A percentile compares a stretch with the other conserved stretches of the same genome.
These are phyloP conservation scores for Coregonus clupeaformis DNA, from an alignment of 2,113 vertebrate species.

Conservation along the genomic window DNA sequence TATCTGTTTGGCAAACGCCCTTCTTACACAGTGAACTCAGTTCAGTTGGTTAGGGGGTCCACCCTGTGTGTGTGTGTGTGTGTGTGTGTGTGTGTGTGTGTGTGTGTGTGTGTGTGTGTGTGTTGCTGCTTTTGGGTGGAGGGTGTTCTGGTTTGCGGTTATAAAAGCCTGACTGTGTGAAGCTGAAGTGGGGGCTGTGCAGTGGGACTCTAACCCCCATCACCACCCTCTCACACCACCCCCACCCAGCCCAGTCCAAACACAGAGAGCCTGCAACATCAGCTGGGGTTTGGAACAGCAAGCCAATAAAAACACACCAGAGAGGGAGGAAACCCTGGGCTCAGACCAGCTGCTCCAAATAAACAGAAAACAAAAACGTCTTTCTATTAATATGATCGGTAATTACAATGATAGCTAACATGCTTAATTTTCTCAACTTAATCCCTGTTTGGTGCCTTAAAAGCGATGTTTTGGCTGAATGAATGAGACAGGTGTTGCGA, in stretches of 20 bases:
- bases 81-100: too few species aligned
- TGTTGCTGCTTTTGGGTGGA: too few species aligned
- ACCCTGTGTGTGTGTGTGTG: slow-evolving; percentile 47
- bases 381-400: slow-evolving; percentile 39
- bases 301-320: slow-evolving; percentile 68
- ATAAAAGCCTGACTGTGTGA: too few species aligned
- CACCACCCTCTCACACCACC: slow-evolving; percentile 50
- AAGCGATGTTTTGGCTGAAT: slow-evolving; percentile 24
- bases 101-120: too few species aligned
- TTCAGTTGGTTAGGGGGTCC: slow-evolving; percentile 51
- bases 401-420: slow-evolving; percentile 46
- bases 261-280: slow-evolving; percentile 57
- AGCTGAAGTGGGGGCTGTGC: slow-evolving; percentile 50
- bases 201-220: slow-evolving; percentile 58
- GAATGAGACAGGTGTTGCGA: slow-evolving; percentile 28
- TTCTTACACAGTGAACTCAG: slow-evolving; percentile 50
- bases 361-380: slow-evolving; percentile 56
- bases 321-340: slow-evolving; percentile 65
- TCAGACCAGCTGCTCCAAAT: slow-evolving; percentile 65
- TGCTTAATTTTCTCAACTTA: slow-evolving; percentile 41
- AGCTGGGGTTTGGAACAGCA: slow-evolving; percentile 44
- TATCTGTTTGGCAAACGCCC: slow-evolving; percentile 48
- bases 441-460: slow-evolving; percentile 28
- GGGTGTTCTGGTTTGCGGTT: too few species aligned
- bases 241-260: slow-evolving; percentile 62